These are phyloP conservation scores for Panagrolaimus sp. DNA, from an alignment of 1,140 invertebrate species.

Conservation along the genomic window DNA sequence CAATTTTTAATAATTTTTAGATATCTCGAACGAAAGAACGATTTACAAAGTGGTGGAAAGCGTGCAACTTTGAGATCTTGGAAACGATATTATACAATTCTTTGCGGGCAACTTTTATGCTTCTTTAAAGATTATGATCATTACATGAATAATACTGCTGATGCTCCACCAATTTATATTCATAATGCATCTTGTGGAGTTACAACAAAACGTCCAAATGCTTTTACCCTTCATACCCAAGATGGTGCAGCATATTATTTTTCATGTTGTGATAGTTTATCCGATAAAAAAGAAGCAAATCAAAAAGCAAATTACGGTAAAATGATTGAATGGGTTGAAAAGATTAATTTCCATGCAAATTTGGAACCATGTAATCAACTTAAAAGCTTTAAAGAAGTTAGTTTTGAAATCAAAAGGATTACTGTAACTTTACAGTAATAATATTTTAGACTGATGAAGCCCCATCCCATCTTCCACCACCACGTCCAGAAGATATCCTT, in stretches of 20 bases:
- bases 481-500: not conserved
- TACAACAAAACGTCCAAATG: conserved; percentile 16
- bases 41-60: conserved; percentile 83
- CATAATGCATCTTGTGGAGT: conserved; percentile 54
- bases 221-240: conserved; percentile 55
- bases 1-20: too few species aligned
- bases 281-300: conserved; percentile 6
- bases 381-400: conserved; percentile 57
- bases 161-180: conserved; percentile 81
- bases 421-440: too few species aligned
- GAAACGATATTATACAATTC: conserved; percentile 87
- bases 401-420: not conserved
- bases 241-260: conserved; percentile 91
- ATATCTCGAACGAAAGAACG: conserved; percentile 85
- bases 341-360: conserved; percentile 85
- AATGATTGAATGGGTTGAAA: conserved; percentile 86
- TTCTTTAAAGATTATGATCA: conserved; percentile 86
- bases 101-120: conserved; percentile 89
- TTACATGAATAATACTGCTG: conserved; percentile 75
- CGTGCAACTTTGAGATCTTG: conserved; percentile 86
- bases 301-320: conserved; percentile 66
- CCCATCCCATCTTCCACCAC: not conserved
- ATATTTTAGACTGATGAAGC: conserved; percentile 10
- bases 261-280: conserved; percentile 63
- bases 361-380: conserved; percentile 81